These are phyloP conservation scores for Erebia palarica DNA, from an alignment of 2,888 invertebrate species.

Conservation along the genomic window DNA sequence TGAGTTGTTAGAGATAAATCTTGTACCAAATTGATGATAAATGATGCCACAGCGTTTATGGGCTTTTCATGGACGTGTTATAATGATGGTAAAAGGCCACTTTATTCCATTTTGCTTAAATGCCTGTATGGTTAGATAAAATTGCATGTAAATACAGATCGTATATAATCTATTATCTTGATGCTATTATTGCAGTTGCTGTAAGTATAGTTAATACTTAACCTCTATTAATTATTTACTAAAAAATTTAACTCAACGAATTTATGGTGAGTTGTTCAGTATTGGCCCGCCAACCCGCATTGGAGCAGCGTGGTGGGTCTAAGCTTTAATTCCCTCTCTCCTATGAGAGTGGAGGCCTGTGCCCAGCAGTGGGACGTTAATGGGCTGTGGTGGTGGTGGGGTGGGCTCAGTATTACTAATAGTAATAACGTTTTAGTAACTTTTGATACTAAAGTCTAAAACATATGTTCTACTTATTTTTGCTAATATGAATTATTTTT, in stretches of 20 bases:
- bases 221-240: not conserved
- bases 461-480: not conserved
- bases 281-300: no score
- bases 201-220: not conserved
- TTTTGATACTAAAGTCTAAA: not conserved
- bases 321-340: no score
- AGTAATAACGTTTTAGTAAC: not conserved
- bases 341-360: no score
- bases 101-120: constrained; percentile 8
- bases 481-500: not conserved
- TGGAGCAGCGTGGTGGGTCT: no score
- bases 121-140: not conserved
- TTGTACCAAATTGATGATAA: not conserved
- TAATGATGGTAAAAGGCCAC: constrained; percentile 11
- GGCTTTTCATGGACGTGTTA: constrained; percentile 10
- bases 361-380: no score
- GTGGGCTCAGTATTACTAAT: no score
- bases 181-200: not conserved
- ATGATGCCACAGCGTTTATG: not conserved
- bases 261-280: not conserved
- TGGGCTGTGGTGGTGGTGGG: no score
- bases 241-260: no score
- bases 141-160: not conserved
- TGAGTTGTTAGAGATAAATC: not conserved
- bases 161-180: not conserved